phyloP scores from a whole-genome alignment of 2,888 invertebrate genomes.

The Polyommatus icarus region DNA sequence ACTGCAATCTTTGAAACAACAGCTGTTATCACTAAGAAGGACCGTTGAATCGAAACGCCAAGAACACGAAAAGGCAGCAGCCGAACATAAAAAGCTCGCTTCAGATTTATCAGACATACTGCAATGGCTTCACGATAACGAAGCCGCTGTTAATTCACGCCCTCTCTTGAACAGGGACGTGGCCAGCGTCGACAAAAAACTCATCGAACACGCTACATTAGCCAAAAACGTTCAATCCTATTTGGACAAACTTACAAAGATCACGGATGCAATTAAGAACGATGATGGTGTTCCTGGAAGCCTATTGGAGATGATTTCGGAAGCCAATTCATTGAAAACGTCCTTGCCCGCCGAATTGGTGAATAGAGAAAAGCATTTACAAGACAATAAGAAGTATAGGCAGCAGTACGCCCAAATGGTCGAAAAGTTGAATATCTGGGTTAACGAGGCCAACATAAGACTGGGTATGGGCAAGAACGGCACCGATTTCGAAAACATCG shows the following conservation, averaged over 20 bases:
- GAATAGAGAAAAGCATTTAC: constrained; percentile 89
- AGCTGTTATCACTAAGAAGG: constrained; percentile 87
- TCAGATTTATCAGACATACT: constrained; percentile 90
- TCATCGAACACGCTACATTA: constrained; percentile 87
- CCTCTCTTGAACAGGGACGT: constrained; percentile 90
- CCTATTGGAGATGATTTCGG: constrained; percentile 90
- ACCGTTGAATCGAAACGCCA: constrained; percentile 92
- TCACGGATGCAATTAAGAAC: constrained; percentile 85
- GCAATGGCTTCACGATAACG: constrained; percentile 91
- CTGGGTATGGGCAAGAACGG: constrained; percentile 90
- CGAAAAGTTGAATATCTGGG: constrained; percentile 90
- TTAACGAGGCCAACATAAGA: constrained; percentile 89
- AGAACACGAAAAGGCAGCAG: constrained; percentile 92
- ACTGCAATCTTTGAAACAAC: constrained; percentile 91
- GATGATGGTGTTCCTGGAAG: constrained; percentile 91
- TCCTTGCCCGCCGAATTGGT: constrained; percentile 90
- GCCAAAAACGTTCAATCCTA: constrained; percentile 85
- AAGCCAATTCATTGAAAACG: constrained; percentile 88
- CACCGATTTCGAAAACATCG: constrained; percentile 92
- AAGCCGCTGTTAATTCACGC: constrained; percentile 89
- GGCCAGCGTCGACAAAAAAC: constrained; percentile 88
- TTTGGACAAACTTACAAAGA: constrained; percentile 84
- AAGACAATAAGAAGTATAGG: constrained; percentile 87
- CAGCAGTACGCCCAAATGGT: constrained; percentile 88
- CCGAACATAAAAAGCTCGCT: constrained; percentile 92